These are phyloP conservation scores for Tor tambroides DNA, from an alignment of 2,113 vertebrate species.

Conservation along the genomic window DNA sequence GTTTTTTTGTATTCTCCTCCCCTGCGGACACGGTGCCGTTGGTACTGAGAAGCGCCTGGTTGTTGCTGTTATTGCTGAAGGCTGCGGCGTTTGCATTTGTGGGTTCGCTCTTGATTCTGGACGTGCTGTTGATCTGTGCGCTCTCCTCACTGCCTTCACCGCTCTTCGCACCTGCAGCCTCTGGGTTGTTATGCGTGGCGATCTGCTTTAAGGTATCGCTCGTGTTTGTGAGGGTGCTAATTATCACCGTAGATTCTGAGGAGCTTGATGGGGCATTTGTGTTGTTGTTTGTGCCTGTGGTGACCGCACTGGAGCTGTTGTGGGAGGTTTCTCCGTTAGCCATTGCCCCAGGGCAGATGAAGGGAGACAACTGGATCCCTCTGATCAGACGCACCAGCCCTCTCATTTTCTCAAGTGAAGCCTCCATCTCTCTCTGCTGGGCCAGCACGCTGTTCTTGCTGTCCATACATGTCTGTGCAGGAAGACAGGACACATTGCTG, in stretches of 20 bases:
- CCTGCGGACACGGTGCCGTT: background rate
- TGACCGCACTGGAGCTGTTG: conserved; percentile 35
- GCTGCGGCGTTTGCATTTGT: conserved; percentile 25
- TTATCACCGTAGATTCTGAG: background rate
- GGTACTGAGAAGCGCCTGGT: conserved; percentile 1
- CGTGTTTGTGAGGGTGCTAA: conserved; percentile 16
- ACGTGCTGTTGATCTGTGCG: conserved; percentile 36
- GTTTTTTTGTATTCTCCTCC: conserved; percentile 80
- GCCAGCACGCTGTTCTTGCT: conserved; percentile 86
- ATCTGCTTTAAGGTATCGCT: conserved; percentile 37
- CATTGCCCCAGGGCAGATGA: conserved; percentile 67
- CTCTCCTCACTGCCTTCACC: conserved; percentile 13
- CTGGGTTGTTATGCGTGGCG: conserved; percentile 1
- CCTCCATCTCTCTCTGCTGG: conserved; percentile 90
- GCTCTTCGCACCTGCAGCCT: conserved; percentile 29
- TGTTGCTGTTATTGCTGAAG: conserved; percentile 44
- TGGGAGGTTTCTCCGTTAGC: conserved; percentile 75
- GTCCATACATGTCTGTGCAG: conserved; percentile 86
- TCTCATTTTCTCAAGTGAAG: conserved; percentile 89
- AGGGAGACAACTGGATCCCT: conserved; percentile 84
- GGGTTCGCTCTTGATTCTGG: conserved; percentile 69
- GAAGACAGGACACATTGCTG: conserved; percentile 1
- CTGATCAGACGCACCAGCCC: conserved; percentile 87
- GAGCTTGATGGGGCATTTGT: conserved; percentile 16
- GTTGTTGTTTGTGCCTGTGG: conserved; percentile 52